Evolutionary conservation across 1,140 invertebrate genomes (phyloP), one percentile per base, ranked within the genome.

Genomic region (Cydia splendana): DNA sequence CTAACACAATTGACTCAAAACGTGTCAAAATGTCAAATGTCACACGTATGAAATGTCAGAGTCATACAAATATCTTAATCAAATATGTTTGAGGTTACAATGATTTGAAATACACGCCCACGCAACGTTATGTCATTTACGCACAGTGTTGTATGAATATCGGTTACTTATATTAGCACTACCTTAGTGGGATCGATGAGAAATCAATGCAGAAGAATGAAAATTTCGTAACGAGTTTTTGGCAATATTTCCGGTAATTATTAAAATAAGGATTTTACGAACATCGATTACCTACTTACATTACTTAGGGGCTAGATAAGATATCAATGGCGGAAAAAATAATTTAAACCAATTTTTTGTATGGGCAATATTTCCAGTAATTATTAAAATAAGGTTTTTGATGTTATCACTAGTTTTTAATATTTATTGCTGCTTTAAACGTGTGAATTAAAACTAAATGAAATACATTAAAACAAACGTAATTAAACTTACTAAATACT

Each of bases 1-100:
- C n/a, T 9, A 42, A 42, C 24, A 20, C 20, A 12, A 65, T 28
- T 65, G 65, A 28, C 28, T 30, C 13, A 15, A 65, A 65, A 15
- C 15, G 65, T 34, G 65, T n/a, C 65, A 69, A 69, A 69, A 69
- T 69, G 65, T 69, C 65, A 69, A 69, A 69, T 69, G 65, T 69
- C 65, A 69, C 30, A 69, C 65, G 65, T 69, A 38, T 38, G 65
- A 69, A 69, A 69, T 69, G 65, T 15, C 65, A 18, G 65, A 38
- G 28, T 38, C 65, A 69, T 69, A 69, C 65, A 69, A 69, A 69
- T 69, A 69, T 69, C 65, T 69, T 69, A 69, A 69, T 69, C 65
- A 69, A 69, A 69, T 10, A 69, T n/a, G 65, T 30, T 7, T 34
- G 12, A 34, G 57, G 57, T 62, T 62, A 34, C 15, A 69, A n/a